These are phyloP conservation scores for Lochmaea capreae DNA, from an alignment of 2,888 invertebrate genomes.

Conservation along the genomic window DNA sequence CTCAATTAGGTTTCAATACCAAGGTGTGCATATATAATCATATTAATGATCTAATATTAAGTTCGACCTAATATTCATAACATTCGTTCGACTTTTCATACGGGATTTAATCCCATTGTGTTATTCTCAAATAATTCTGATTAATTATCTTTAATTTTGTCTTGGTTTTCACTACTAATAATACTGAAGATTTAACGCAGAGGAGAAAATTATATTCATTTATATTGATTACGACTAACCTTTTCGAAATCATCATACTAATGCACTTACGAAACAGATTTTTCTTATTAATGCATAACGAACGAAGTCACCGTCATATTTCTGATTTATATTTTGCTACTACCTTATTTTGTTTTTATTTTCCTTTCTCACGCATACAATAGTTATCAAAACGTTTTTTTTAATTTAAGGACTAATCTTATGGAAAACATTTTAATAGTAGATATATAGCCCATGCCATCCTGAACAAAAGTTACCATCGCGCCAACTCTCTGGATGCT, in stretches of 20 bases:
- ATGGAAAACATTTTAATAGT: too few species aligned
- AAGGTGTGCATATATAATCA: constrained; percentile 48
- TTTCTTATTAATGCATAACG: constrained; percentile 5
- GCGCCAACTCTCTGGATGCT: too few species aligned
- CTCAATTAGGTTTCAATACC: constrained; percentile 46
- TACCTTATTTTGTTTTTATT: neutral
- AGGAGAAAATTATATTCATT: constrained; percentile 23
- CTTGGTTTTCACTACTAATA: constrained; percentile 35
- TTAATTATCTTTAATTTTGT: constrained; percentile 29
- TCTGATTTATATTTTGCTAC: neutral
- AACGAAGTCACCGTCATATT: neutral
- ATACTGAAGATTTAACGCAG: constrained; percentile 16
- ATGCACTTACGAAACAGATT: constrained; percentile 15
- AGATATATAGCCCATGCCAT: too few species aligned
- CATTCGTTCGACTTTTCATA: constrained; percentile 36
- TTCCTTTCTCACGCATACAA: neutral
- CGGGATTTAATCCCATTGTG: constrained; percentile 34
- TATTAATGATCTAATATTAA: constrained; percentile 45
- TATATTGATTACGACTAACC: constrained; percentile 11
- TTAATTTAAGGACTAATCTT: too few species aligned
- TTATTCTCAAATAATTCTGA: constrained; percentile 29
- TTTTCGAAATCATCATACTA: constrained; percentile 6
- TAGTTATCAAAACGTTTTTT: neutral
- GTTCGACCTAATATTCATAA: constrained; percentile 31
- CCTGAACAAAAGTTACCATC: too few species aligned